A percentile compares a stretch with the other conserved stretches of the same genome.
These are phyloP conservation scores for Ophraella communa DNA, from an alignment of 2,888 invertebrate species.

Conservation along the genomic window DNA sequence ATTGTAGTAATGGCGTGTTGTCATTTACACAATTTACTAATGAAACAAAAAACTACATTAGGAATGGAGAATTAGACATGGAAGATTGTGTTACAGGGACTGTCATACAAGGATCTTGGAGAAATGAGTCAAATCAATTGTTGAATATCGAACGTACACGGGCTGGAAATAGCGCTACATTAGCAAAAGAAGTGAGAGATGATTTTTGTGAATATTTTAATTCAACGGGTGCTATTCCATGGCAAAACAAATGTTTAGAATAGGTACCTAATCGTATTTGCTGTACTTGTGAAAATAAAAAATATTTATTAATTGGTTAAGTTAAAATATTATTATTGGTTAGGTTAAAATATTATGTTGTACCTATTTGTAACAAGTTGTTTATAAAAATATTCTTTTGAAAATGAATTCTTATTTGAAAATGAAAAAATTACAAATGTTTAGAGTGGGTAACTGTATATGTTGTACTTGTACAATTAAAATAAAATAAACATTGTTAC, in stretches of 20 bases:
- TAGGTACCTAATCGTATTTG: background rate
- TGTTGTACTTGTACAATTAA: too few species aligned
- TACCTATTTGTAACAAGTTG: too few species aligned
- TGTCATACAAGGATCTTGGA: background rate
- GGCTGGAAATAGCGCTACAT: background rate
- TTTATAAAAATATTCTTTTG: conserved; percentile 1
- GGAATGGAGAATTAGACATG: background rate
- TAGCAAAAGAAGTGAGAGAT: conserved; percentile 2
- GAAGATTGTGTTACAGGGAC: background rate
- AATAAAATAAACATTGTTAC: too few species aligned
- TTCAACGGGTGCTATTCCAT: conserved; percentile 5
- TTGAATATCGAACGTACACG: too few species aligned
- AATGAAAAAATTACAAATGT: background rate
- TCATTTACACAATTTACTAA: conserved; percentile 3
- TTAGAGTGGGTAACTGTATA: too few species aligned
- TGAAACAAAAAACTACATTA: conserved; percentile 1
- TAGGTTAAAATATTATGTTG: too few species aligned
- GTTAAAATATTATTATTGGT: too few species aligned
- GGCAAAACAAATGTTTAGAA: conserved; percentile 6
- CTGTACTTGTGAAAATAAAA: too few species aligned
- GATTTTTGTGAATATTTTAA: conserved; percentile 5
- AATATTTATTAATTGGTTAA: too few species aligned
- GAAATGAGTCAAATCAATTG: too few species aligned
- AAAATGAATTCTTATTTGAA: background rate
- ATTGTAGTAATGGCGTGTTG: conserved; percentile 8